A percentile compares a stretch with the other conserved stretches of the same genome.
These are phyloP conservation scores for Microcebus lehilahytsara DNA, from an alignment of 2,113 vertebrate genomes.

Conservation along the genomic window DNA sequence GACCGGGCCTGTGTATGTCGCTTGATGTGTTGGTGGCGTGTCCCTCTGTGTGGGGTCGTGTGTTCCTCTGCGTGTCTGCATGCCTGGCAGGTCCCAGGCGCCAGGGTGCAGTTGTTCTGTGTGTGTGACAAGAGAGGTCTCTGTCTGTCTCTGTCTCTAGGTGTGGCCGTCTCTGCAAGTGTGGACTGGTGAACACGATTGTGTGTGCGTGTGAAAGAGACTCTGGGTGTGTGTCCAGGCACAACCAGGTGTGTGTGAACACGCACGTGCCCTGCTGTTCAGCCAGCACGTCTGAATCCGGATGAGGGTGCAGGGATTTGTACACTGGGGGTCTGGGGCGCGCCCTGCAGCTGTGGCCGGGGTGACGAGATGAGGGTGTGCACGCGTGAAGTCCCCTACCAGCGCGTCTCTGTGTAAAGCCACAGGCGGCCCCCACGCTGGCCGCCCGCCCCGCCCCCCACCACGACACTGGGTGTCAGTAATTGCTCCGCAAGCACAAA, in stretches of 20 bases:
- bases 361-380: not conserved
- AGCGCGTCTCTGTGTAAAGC: not conserved
- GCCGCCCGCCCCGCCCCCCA: not conserved
- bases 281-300: not conserved
- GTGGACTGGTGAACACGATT: not conserved
- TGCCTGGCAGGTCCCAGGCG: not conserved
- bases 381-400: not conserved
- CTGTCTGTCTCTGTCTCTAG: not conserved
- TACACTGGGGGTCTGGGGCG: not conserved
- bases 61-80: not conserved
- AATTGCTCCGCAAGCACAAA: constrained; percentile 2
- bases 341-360: not conserved
- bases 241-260: not conserved
- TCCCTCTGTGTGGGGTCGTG: not conserved
- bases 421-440: not conserved
- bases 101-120: not conserved
- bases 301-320: not conserved
- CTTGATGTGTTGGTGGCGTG: not conserved
- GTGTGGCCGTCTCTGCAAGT: not conserved
- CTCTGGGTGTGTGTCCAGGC: not conserved
- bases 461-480: not conserved
- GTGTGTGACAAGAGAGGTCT: not conserved
- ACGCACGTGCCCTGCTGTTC: not conserved
- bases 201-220: no score
- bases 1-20: not conserved